Conservation (phyloP, 2,888 invertebrate species). For the Candidula unifasciata region DNA sequence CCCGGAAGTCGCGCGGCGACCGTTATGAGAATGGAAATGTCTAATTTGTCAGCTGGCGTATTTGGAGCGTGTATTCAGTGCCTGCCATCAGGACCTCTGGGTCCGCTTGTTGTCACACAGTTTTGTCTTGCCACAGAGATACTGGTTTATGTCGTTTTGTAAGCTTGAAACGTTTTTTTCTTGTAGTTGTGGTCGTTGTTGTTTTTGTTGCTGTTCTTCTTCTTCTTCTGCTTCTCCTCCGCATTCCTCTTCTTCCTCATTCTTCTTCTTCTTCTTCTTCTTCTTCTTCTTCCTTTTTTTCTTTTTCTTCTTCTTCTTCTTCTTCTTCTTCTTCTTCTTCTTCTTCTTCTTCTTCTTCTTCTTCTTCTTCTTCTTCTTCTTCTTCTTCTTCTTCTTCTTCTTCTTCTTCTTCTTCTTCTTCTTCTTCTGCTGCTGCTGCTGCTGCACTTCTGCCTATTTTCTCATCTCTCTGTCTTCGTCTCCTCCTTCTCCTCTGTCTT, state of each 20-base stretch:
- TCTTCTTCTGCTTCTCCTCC: background rate
- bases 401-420: constrained; percentile 10
- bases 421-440: background rate
- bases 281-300: constrained; percentile 28
- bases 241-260: background rate
- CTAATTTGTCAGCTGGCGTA: too few species aligned
- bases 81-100: too few species aligned
- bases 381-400: background rate
- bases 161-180: too few species aligned
- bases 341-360: background rate
- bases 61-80: too few species aligned
- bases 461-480: background rate
- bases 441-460: background rate
- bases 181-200: too few species aligned
- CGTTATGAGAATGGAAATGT: too few species aligned
- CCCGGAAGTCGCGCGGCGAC: too few species aligned
- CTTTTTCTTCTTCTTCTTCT: constrained; percentile 19
- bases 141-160: too few species aligned
- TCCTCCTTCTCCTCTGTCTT: background rate
- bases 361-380: background rate
- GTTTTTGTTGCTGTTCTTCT: too few species aligned
- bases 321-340: constrained; percentile 23
- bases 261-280: constrained; percentile 32
- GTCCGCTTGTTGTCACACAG: too few species aligned
- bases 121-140: too few species aligned